Conservation (phyloP, 2,888 invertebrate species). For the Phalangium opilio region DNA sequence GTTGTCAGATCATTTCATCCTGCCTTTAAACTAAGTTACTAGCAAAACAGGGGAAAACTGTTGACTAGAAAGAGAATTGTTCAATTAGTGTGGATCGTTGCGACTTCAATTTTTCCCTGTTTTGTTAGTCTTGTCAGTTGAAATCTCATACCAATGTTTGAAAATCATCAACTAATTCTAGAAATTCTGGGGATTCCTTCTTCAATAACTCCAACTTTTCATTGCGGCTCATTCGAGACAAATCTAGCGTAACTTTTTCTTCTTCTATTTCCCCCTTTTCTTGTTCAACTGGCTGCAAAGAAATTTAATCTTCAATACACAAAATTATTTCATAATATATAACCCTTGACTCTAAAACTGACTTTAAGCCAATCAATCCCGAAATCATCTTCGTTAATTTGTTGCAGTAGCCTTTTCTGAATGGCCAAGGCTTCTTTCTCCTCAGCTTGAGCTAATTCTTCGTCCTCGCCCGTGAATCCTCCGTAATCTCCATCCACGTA, state of each 20-base stretch:
- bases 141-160: slow-evolving; percentile 40
- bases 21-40: too few species aligned
- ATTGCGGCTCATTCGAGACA: slow-evolving; percentile 53
- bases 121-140: slow-evolving; percentile 46
- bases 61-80: too few species aligned
- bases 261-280: neutral
- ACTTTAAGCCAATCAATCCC: slow-evolving; percentile 5
- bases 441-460: slow-evolving; percentile 58
- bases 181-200: slow-evolving; percentile 76
- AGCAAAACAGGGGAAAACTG: too few species aligned
- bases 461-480: slow-evolving; percentile 33
- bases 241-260: slow-evolving; percentile 51
- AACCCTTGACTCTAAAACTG: neutral
- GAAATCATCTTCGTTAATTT: neutral
- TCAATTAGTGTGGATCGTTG: too few species aligned
- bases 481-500: slow-evolving; percentile 76
- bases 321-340: neutral
- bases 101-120: too few species aligned
- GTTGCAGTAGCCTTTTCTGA: slow-evolving; percentile 42
- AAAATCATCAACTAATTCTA: slow-evolving; percentile 59
- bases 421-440: slow-evolving; percentile 68
- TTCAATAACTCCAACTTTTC: slow-evolving; percentile 53
- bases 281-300: neutral
- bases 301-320: neutral
- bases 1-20: too few species aligned